Evolutionary conservation across 2,888 invertebrate species (phyloP).

Genomic region (Barypeithes pellucidus): DNA sequence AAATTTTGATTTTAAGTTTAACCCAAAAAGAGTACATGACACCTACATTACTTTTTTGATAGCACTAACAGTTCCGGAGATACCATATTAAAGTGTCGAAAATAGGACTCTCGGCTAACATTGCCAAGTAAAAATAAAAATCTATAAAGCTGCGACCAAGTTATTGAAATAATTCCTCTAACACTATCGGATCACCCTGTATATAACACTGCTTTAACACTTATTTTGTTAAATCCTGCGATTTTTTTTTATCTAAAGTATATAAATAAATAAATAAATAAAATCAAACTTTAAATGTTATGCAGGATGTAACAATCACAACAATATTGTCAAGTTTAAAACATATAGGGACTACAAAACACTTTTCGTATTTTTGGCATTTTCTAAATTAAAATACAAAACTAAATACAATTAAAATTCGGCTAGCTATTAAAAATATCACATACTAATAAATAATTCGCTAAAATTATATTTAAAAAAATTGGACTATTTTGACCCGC

Average conservation of each 20-base stretch:
- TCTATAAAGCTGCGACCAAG: too few relatives aligned
- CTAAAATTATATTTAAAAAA: conserved; percentile 21
- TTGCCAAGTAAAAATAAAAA: too few relatives aligned
- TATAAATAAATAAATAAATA: conserved; percentile 8
- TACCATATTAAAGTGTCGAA: too few relatives aligned
- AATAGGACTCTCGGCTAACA: too few relatives aligned
- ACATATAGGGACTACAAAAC: conserved; percentile 18
- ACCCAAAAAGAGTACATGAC: too few relatives aligned
- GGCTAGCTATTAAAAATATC: conserved; percentile 37
- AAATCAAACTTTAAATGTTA: conserved; percentile 9
- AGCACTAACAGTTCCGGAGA: too few relatives aligned
- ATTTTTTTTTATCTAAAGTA: neutral
- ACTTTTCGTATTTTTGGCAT: conserved; percentile 26
- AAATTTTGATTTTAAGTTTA: too few relatives aligned
- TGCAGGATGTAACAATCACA: conserved; percentile 28
- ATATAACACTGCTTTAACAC: conserved; percentile 7
- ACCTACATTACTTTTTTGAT: too few relatives aligned
- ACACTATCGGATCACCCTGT: neutral
- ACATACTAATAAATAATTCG: conserved; percentile 39
- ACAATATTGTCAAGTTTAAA: conserved; percentile 34
- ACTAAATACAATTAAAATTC: conserved; percentile 22
- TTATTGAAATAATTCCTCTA: neutral
- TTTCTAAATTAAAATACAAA: conserved; percentile 11
- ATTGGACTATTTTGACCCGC: conserved; percentile 1
- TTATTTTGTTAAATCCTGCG: conserved; percentile 23